Base-by-base conservation (phyloP, 2,113 vertebrate genomes). In the Pagrus major region DNA sequence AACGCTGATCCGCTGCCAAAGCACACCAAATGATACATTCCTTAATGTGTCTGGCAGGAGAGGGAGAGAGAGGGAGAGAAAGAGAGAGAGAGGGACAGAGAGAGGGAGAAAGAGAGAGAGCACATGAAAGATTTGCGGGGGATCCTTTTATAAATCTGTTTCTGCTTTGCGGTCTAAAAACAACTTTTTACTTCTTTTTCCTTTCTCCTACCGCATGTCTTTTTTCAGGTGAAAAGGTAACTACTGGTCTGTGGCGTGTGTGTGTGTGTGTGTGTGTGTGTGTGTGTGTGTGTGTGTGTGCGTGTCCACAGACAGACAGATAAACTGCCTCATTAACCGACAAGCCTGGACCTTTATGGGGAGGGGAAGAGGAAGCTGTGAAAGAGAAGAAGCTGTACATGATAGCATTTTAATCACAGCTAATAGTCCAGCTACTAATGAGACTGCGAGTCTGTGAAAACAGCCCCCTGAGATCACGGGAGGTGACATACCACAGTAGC, bases 1-100 rank as follows among this genome's bases (percentile, higher is more conserved):
- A 82, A 54, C 0, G 37, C 61, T 84, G 86, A 47, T 72, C 70
- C 52, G 7, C 85, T 88, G 90, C 92, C 93, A 93, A 92, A 89
- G 89, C 81, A 91, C 80, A 89, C 84, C 79, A 58, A 86, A 76
- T 58, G 78, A 91, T 82, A 55, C 85, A 88, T 90, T 93, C 89
- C 89, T 86, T 78, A 84, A 88, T 86, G 80, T 88, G 84, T 88
- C 86, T 87, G 87, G 52, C 59, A 63, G 8, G 15, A 39, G 67
- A 63, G 37, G 65, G 65, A 71, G 23, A 76, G 33, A 12, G 56
- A 33, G 20, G 21, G 31, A 58, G 31, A n/a, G 16, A 56, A 16
- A 31, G 20, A 71, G 54, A 71, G 63, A 51, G 51, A 33, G 21
- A 46, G 52, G 49, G 70, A 59, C 39, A 18, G 64, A 66, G 49